phyloP scores from a whole-genome alignment of 2,797 vertebrate species.

The Myotis daubentonii region DNA sequence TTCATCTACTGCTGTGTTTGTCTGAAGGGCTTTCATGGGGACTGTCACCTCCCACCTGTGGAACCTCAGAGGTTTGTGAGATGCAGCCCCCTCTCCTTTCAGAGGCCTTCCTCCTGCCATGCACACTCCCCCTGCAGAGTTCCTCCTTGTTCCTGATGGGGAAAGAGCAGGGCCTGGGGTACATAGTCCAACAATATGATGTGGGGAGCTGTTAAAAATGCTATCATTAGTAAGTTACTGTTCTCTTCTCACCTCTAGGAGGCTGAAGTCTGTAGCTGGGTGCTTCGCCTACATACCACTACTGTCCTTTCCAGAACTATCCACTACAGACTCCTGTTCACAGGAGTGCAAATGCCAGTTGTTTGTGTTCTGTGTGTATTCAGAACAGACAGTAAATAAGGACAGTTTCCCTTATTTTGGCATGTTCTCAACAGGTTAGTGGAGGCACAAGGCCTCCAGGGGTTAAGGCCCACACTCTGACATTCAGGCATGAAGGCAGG shows the following conservation, averaged over 20 bases:
- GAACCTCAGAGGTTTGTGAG: slow-evolving; percentile 43
- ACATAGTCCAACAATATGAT: no score
- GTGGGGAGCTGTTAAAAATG: background rate
- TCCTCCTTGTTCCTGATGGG: background rate
- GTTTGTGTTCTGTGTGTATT: background rate
- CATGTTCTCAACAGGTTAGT: background rate
- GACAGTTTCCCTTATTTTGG: background rate
- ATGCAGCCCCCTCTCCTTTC: background rate
- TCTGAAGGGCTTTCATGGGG: slow-evolving; percentile 20
- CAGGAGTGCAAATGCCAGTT: background rate
- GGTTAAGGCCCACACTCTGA: background rate
- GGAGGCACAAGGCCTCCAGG: background rate
- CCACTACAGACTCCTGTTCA: background rate
- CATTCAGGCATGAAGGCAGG: background rate
- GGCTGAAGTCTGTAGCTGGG: background rate
- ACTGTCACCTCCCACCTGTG: slow-evolving; percentile 66
- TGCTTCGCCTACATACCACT: background rate
- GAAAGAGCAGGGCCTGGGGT: background rate
- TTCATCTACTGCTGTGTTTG: slow-evolving; percentile 68
- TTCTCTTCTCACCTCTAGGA: background rate
- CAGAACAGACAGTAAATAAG: background rate
- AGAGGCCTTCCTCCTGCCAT: background rate
- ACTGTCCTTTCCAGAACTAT: background rate
- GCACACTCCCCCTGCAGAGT: background rate
- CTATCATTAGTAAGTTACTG: background rate